phyloP scores from a whole-genome alignment of 2,113 vertebrate species.

The Orientallactaga bullata region DNA sequence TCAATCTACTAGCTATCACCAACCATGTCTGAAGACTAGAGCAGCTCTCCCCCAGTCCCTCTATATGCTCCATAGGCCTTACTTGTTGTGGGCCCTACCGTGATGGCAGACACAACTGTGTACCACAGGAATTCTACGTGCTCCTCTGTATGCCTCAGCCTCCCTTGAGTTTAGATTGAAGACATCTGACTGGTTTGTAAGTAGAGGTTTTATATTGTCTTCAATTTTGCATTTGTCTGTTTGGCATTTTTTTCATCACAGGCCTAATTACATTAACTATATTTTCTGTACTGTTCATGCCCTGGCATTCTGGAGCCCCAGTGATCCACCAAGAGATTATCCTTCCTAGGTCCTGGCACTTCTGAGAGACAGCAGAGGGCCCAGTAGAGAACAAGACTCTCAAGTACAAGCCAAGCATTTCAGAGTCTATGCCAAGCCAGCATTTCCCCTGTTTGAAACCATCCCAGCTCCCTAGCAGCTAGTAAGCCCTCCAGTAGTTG shows the following conservation, averaged over 20 bases:
- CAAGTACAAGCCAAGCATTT: not conserved
- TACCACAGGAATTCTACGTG: not conserved
- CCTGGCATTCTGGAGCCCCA: not conserved
- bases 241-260: no score
- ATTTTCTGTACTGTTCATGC: not conserved
- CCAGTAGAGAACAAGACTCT: not conserved
- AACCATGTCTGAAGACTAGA: not conserved
- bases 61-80: not conserved
- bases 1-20: not conserved
- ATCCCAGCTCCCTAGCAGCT: not conserved
- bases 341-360: not conserved
- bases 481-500: not conserved
- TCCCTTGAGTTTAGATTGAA: not conserved
- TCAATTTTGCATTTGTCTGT: not conserved
- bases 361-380: not conserved
- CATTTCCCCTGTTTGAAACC: not conserved
- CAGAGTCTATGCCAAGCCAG: not conserved
- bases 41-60: not conserved
- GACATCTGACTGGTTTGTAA: not conserved
- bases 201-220: not conserved
- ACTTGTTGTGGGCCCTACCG: no score
- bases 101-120: not conserved
- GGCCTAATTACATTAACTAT: not conserved
- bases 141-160: accelerated
- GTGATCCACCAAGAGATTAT: not conserved